Evolutionary conservation across 2,888 invertebrate genomes (phyloP), one percentile per base, ranked within the genome.

Genomic region (Conistra vaccinii): DNA sequence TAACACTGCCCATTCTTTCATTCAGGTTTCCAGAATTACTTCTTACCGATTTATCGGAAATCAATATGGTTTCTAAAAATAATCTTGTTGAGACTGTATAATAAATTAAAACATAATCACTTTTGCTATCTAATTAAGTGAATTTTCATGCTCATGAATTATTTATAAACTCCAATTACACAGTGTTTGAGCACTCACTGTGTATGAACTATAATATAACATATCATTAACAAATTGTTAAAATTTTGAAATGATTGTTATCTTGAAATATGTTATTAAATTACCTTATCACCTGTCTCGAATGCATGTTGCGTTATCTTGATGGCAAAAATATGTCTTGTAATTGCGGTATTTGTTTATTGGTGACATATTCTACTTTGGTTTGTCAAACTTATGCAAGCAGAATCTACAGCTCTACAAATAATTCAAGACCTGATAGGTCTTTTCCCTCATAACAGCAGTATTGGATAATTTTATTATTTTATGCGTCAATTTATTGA

Each of bases 41-140:
- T 48, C 51, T 65, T 69, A 5, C 45, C 26, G 57, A 67, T 73
- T 71, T 48, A 63, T 61, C 77, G 62, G 29, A 69, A 73, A 77
- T 55, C 67, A 68, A 68, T 69, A 70, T 77, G 53, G 39, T 68
- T 76, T 70, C 63, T 53, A 48, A 29, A 55, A 80, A 68, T 78
- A 61, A 68, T 73, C 67, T 69, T 26, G 39, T 61, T 78, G 60
- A 61, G 23, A 66, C 53, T 72, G 58, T 51, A 23, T 67, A 76
- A 76, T 78, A 68, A 78, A 76, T 77, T 82, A 85, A n/a, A n/a
- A 48, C 70, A 79, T 85, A 79, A 88, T 83, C 85, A 89, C 83
- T 89, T 86, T 91, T 88, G 83, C 90, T 92, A 90, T 93, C 90
- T 83, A 77, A 75, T 65, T 66, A 65, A 85, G 62, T 87, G 73